phyloP scores from a whole-genome alignment of 2,113 vertebrate genomes.

The Bettongia penicillata region DNA sequence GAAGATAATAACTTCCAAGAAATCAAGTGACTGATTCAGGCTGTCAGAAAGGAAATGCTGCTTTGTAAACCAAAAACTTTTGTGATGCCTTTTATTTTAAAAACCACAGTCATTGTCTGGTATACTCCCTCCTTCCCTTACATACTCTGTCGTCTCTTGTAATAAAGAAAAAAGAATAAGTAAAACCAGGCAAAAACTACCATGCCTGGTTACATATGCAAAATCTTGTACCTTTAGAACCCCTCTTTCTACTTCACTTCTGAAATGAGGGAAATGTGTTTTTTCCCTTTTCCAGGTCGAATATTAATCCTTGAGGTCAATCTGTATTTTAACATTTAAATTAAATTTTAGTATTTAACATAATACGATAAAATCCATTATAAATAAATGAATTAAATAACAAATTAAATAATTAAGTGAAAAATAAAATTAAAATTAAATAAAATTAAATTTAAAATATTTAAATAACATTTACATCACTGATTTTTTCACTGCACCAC shows the following conservation, averaged over 20 bases:
- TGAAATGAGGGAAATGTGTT: neutral
- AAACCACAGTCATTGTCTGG: neutral
- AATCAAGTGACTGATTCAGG: neutral
- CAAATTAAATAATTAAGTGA: too few species aligned
- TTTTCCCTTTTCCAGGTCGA: neutral
- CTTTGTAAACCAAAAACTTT: neutral
- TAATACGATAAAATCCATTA: too few species aligned
- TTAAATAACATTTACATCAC: neutral
- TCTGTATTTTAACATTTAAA: neutral
- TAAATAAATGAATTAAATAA: too few species aligned
- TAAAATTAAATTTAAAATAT: too few species aligned
- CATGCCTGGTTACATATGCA: neutral
- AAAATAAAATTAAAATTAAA: too few species aligned
- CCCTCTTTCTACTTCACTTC: neutral
- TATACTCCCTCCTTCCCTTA: neutral
- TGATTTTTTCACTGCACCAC: neutral
- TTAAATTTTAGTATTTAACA: too few species aligned
- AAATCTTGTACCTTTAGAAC: too few species aligned
- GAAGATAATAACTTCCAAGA: slow-evolving; percentile 13
- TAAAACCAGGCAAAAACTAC: neutral
- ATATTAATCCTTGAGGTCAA: neutral
- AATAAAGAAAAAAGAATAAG: neutral
- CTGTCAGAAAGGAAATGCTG: slow-evolving; percentile 33
- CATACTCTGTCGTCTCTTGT: neutral
- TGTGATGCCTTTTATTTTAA: neutral